A percentile compares a stretch with the other conserved stretches of the same genome.
phyloP scores from a whole-genome alignment of 37 sponge, comb jelly and placozoan genomes.

The Chondrilla cf. caribensis region DNA sequence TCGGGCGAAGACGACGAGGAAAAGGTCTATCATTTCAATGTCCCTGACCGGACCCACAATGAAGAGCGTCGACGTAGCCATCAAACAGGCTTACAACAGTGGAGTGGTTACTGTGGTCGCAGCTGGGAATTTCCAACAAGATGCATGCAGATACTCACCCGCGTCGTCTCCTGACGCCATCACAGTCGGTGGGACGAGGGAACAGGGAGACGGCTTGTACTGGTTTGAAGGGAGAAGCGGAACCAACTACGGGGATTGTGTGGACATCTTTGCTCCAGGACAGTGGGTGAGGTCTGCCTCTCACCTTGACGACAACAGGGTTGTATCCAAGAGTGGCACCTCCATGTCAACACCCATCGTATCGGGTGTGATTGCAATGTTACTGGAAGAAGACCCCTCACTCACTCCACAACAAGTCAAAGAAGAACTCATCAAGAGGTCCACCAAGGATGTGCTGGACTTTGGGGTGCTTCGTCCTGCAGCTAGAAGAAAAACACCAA shows the following conservation, averaged over 20 bases:
- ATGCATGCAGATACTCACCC: slow-evolving; percentile 56
- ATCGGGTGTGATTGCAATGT: slow-evolving; percentile 57
- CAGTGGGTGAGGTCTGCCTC: slow-evolving; percentile 46
- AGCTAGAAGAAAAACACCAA: neutral
- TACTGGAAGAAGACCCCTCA: slow-evolving; percentile 47
- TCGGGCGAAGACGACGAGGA: neutral
- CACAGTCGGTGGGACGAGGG: slow-evolving; percentile 65
- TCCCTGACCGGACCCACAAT: slow-evolving; percentile 41
- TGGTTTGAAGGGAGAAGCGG: neutral
- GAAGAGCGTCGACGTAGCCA: slow-evolving; percentile 31
- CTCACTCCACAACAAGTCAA: slow-evolving; percentile 42
- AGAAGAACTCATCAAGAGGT: slow-evolving; percentile 3
- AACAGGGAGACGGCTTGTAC: slow-evolving; percentile 45
- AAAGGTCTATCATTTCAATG: slow-evolving; percentile 57
- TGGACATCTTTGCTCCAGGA: slow-evolving; percentile 76
- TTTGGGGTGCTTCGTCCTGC: neutral
- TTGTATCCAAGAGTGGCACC: slow-evolving; percentile 51
- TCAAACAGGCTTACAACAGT: slow-evolving; percentile 16
- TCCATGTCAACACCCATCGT: slow-evolving; percentile 65
- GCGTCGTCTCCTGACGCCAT: slow-evolving; percentile 49
- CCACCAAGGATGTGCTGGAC: slow-evolving; percentile 23
- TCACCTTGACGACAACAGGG: neutral
- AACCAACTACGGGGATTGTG: slow-evolving; percentile 63
- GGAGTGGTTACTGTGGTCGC: slow-evolving; percentile 57
- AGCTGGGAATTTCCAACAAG: slow-evolving; percentile 51